Base-by-base conservation (phyloP, 1,140 invertebrate species). In the Camponotus floridanus region DNA sequence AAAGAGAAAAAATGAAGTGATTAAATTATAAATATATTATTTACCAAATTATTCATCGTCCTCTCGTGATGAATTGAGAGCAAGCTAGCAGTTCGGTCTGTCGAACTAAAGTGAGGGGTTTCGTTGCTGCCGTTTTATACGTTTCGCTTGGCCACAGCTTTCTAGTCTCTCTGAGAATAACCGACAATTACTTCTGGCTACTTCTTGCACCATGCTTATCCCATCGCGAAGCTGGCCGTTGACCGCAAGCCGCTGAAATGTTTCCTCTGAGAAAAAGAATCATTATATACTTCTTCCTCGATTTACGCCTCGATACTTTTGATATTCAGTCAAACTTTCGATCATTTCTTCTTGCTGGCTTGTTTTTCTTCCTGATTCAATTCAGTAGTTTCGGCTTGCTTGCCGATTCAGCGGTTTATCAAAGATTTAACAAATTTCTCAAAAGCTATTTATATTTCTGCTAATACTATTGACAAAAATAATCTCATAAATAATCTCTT, bases 141-240 rank as follows among this genome's bases (percentile, higher is more conserved):
- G 87, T 90, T 91, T 92, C 87, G 80, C 85, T 91, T 80, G 71
- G 86, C 87, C 91, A 74, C 90, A 93, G 89, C 92, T 94, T 94
- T 94, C 93, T 91, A 91, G 86, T 85, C 61, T 87, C 79, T 65
- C 70, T 71, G 15, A 51, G 71, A 81, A 11, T n/a, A 74, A 71
- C 57, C 42, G 31, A 36, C 85, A 80, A 90, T 91, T 88, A 86
- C 78, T 87, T 74, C 55, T 83, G 57, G 84, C n/a, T 59, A 88
- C 33, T 88, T 73, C 88, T 86, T 76, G 48, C 42, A 48, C 15
- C 33, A 21, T 74, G 80, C 76, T 89, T 80, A 87, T 87, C 42
- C 42, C 51, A 79, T 76, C 31, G 31, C 36, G 7, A 71, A 15
- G 7, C 8, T 68, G 59, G 18, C 7, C 45, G 48, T 39, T 42